Evolutionary conservation across 37 sponge, comb jelly and placozoan genomes (phyloP).

Genomic region (Hormiphora californensis): DNA sequence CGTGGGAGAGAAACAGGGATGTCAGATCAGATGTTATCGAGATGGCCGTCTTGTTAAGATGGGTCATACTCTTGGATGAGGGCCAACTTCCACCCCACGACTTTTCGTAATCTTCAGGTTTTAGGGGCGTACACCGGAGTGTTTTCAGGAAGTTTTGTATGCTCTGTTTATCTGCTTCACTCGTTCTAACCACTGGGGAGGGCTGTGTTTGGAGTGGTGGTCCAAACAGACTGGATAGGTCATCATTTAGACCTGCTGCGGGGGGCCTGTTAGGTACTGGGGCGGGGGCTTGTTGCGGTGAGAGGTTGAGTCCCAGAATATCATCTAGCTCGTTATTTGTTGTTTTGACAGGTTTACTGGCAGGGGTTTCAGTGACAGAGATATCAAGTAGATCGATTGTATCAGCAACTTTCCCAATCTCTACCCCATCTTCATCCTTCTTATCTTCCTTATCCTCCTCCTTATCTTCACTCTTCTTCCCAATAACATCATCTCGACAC

Average conservation of each 20-base stretch:
- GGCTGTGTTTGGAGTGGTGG: too few relatives aligned
- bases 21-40: background rate
- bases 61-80: background rate
- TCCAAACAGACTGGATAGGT: too few relatives aligned
- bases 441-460: too few relatives aligned
- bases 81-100: slow-evolving; percentile 39
- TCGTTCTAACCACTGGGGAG: too few relatives aligned
- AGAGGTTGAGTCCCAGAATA: background rate
- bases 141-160: slow-evolving; percentile 28
- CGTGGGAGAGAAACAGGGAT: background rate
- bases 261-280: background rate
- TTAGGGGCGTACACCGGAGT: background rate
- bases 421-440: too few relatives aligned
- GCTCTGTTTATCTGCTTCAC: background rate
- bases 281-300: background rate
- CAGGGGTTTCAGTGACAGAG: background rate
- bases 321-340: background rate
- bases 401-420: too few relatives aligned
- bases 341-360: background rate
- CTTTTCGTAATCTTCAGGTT: slow-evolving; percentile 27
- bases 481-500: too few relatives aligned
- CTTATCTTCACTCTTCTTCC: too few relatives aligned
- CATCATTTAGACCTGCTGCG: background rate
- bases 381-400: too few relatives aligned
- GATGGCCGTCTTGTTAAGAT: background rate